These are phyloP conservation scores for Plumapathes pennacea DNA, from an alignment of 92 coral and sea anemone species.

Conservation along the genomic window DNA sequence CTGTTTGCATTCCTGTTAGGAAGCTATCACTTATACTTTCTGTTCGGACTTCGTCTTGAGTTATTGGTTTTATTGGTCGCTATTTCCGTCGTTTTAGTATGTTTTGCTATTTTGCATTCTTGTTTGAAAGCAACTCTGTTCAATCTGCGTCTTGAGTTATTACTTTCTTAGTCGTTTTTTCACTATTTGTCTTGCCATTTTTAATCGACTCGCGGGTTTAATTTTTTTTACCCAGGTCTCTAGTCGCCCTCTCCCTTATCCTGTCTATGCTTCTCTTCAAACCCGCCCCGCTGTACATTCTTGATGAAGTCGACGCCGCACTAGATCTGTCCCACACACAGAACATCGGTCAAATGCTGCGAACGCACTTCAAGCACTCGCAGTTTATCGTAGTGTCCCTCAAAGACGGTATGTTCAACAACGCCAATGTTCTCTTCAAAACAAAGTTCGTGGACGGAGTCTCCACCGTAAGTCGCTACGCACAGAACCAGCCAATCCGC, in stretches of 20 bases:
- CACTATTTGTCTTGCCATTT: neutral
- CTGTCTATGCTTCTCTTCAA: conserved; percentile 93
- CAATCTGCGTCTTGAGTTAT: too few species aligned
- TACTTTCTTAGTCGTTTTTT: neutral
- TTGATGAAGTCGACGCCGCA: conserved; percentile 98
- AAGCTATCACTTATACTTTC: too few species aligned
- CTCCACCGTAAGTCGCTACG: conserved; percentile 96
- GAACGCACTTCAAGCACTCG: conserved; percentile 91
- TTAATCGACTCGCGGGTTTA: neutral
- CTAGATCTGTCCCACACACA: conserved; percentile 99
- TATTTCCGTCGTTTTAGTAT: too few species aligned
- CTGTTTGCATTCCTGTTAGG: too few species aligned
- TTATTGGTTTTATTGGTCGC: too few species aligned
- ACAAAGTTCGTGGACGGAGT: conserved; percentile 98
- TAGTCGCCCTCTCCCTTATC: conserved; percentile 93
- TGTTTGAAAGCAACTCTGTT: too few species aligned
- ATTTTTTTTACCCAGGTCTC: conserved; percentile 55
- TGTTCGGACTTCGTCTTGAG: too few species aligned
- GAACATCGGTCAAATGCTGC: conserved; percentile 95
- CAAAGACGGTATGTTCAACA: conserved; percentile 98
- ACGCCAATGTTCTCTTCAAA: conserved; percentile 95
- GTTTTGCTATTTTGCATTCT: too few species aligned
- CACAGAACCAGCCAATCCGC: conserved; percentile 77
- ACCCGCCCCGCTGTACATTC: conserved; percentile 97
- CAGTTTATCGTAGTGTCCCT: conserved; percentile 99